Conservation (phyloP, 2,888 invertebrate genomes). For the Pterostichus niger region DNA sequence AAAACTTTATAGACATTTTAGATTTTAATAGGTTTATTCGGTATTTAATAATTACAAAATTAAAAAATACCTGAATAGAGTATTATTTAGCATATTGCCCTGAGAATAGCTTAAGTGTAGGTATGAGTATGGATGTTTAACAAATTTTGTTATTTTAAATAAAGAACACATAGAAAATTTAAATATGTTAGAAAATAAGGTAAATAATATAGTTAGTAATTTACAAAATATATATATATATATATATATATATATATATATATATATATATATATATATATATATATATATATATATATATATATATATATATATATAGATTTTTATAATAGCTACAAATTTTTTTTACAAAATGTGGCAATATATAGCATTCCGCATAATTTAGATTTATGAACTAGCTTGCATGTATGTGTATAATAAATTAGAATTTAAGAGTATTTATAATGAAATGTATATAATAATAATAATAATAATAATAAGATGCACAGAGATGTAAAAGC, state of each 20-base stretch:
- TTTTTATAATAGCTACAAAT: not conserved
- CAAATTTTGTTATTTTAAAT: too few species aligned
- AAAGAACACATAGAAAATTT: too few species aligned
- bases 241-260: too few species aligned
- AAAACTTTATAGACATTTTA: not conserved
- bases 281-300: too few species aligned
- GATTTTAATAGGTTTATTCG: too few species aligned
- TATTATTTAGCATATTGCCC: not conserved
- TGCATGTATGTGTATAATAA: not conserved
- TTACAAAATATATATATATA: not conserved
- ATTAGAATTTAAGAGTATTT: not conserved
- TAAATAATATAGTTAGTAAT: constrained; percentile 2
- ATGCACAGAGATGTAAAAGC: too few species aligned
- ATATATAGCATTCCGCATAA: constrained; percentile 12
- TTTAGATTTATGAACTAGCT: constrained; percentile 4
- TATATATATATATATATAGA: not conserved
- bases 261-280: too few species aligned
- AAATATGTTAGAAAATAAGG: not conserved
- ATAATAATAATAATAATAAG: too few species aligned
- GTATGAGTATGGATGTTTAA: not conserved
- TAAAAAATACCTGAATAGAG: not conserved
- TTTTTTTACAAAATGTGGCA: constrained; percentile 1
- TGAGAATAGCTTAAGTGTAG: constrained; percentile 1
- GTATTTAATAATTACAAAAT: not conserved
- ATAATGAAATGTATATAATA: too few species aligned